Percentiles rank a stretch among this genome's conserved stretches.
phyloP scores from a whole-genome alignment of 2,797 vertebrate genomes.

The Bradypodion ventrale region DNA sequence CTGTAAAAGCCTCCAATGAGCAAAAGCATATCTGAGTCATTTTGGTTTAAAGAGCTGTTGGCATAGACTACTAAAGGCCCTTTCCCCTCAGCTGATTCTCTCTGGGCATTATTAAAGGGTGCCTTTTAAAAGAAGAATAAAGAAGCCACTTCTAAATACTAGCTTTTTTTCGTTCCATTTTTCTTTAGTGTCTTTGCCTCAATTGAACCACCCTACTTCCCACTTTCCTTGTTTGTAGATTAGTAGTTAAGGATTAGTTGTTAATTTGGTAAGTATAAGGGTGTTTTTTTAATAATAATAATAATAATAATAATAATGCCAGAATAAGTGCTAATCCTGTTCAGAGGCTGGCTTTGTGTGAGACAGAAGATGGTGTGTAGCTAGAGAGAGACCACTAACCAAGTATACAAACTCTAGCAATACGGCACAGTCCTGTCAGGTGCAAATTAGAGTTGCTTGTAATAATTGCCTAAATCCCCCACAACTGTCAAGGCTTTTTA shows the following conservation, averaged over 20 bases:
- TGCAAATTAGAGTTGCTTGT: background rate
- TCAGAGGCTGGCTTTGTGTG: background rate
- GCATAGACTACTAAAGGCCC: background rate
- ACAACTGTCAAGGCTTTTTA: background rate
- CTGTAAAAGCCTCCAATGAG: constrained; percentile 17
- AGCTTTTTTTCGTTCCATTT: background rate
- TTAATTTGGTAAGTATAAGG: background rate
- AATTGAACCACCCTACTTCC: background rate
- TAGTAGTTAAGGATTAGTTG: background rate
- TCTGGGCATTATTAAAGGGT: background rate
- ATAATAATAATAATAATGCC: too few species aligned
- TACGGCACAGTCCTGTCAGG: background rate
- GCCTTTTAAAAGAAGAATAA: background rate
- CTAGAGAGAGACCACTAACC: too few species aligned
- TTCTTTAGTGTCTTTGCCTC: background rate
- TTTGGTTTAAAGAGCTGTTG: constrained; percentile 11
- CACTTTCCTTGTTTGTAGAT: background rate
- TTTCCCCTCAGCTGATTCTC: background rate
- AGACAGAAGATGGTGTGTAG: background rate
- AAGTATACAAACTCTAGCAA: background rate
- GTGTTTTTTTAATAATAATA: too few species aligned
- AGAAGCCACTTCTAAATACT: too few species aligned
- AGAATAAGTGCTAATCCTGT: background rate
- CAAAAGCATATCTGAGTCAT: constrained; percentile 18
- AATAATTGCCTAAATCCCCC: background rate